Conservation (phyloP, 1,140 invertebrate genomes). For the Bombus confusus region DNA sequence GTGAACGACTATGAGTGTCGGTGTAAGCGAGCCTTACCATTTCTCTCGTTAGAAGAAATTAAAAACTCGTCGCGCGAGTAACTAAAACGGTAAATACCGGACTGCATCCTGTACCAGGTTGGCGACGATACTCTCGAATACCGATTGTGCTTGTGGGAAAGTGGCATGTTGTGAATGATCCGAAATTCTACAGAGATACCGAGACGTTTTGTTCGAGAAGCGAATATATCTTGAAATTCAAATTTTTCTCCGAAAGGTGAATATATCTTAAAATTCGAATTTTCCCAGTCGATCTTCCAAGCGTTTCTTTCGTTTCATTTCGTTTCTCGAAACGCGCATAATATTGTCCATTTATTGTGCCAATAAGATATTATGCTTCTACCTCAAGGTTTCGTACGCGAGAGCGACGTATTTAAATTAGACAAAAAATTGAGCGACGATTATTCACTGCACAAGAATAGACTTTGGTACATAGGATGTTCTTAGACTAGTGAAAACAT, state of each 20-base stretch:
- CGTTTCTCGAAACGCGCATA: not conserved
- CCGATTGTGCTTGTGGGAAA: not conserved
- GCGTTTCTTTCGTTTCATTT: not conserved
- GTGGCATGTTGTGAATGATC: slow-evolving; percentile 23
- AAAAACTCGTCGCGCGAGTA: not conserved
- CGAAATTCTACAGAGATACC: not conserved
- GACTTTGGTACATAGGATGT: not conserved
- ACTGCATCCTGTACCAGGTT: not conserved
- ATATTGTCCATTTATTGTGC: too few relatives aligned
- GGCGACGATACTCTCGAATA: not conserved
- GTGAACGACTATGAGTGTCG: not conserved
- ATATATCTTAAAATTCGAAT: not conserved
- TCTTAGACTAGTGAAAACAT: too few relatives aligned
- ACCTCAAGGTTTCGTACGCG: not conserved
- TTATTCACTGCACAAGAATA: not conserved
- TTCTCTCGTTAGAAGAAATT: not conserved
- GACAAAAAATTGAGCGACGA: not conserved
- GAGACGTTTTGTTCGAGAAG: not conserved
- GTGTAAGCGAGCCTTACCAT: not conserved
- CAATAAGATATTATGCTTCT: too few relatives aligned
- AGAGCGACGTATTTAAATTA: not conserved
- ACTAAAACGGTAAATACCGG: slow-evolving; percentile 10
- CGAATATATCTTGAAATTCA: not conserved
- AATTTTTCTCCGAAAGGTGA: too few relatives aligned
- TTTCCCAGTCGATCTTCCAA: not conserved